phyloP scores from a whole-genome alignment of 1,140 invertebrate genomes.

The Orius laevigatus region DNA sequence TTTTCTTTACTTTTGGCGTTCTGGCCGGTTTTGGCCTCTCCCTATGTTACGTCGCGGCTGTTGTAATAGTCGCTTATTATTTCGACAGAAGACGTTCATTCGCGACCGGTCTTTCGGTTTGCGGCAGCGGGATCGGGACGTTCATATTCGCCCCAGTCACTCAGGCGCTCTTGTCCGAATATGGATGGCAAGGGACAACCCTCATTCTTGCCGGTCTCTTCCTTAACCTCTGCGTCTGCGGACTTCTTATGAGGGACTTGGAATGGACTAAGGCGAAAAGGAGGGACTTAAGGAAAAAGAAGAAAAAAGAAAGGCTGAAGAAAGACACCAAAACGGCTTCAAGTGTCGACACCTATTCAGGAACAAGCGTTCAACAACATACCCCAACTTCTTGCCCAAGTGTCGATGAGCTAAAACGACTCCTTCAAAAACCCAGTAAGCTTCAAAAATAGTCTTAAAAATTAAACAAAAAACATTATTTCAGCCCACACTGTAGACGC shows the following conservation, averaged over 20 bases:
- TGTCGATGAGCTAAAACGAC: slow-evolving; percentile 44
- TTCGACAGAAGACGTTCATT: slow-evolving; percentile 84
- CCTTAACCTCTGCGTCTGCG: slow-evolving; percentile 74
- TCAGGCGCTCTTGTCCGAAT: slow-evolving; percentile 53
- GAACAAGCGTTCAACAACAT: slow-evolving; percentile 29
- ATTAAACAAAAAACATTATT: too few species aligned
- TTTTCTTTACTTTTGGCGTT: slow-evolving; percentile 73
- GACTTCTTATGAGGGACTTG: slow-evolving; percentile 65
- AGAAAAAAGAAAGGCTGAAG: slow-evolving; percentile 19
- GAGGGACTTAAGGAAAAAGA: slow-evolving; percentile 32
- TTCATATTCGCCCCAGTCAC: slow-evolving; percentile 83
- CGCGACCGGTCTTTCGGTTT: slow-evolving; percentile 83
- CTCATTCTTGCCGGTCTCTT: slow-evolving; percentile 69
- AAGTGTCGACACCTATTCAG: slow-evolving; percentile 24
- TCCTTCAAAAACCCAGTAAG: slow-evolving; percentile 27
- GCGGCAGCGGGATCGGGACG: slow-evolving; percentile 72
- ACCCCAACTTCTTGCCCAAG: slow-evolving; percentile 35
- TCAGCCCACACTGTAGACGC: too few species aligned
- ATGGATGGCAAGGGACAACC: slow-evolving; percentile 71
- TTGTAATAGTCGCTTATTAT: slow-evolving; percentile 90
- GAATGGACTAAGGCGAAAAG: slow-evolving; percentile 50
- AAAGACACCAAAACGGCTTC: slow-evolving; percentile 32
- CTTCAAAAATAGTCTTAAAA: too few species aligned
- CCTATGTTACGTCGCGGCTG: slow-evolving; percentile 72
- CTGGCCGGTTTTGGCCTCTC: slow-evolving; percentile 74